Evolutionary conservation across 2,888 invertebrate species (phyloP).

Genomic region (Aproaerema taeniolella): DNA sequence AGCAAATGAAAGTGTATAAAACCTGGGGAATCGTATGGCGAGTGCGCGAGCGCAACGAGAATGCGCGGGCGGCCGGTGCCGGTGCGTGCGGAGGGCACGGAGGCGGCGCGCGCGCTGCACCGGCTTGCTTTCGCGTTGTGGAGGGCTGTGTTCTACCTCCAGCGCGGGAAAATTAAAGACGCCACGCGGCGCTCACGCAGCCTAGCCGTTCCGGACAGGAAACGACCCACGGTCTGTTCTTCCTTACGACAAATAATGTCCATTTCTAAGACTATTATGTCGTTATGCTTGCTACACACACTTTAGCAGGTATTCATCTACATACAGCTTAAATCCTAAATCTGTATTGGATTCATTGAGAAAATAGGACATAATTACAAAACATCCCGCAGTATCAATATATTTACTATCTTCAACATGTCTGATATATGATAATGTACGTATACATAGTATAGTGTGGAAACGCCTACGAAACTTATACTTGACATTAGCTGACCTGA

Average conservation of each 20-base stretch:
- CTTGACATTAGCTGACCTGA: too few relatives aligned
- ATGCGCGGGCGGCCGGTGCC: constrained; percentile 48
- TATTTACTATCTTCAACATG: too few relatives aligned
- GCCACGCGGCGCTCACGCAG: constrained; percentile 39
- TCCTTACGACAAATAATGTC: not conserved
- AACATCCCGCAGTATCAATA: too few relatives aligned
- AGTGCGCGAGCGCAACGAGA: constrained; percentile 18
- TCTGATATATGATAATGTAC: too few relatives aligned
- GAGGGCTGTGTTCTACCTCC: constrained; percentile 84
- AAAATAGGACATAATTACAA: too few relatives aligned
- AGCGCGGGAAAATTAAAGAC: constrained; percentile 53
- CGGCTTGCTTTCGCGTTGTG: constrained; percentile 85
- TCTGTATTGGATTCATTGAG: too few relatives aligned
- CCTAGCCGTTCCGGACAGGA: constrained; percentile 24
- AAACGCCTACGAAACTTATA: too few relatives aligned
- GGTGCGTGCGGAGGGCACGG: constrained; percentile 49
- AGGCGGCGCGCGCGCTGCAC: constrained; percentile 80
- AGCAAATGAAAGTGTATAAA: not conserved
- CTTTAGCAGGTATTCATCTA: not conserved
- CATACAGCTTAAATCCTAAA: too few relatives aligned
- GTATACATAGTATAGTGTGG: too few relatives aligned
- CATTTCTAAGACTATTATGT: not conserved
- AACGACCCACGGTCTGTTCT: constrained; percentile 33
- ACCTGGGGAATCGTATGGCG: constrained; percentile 12
- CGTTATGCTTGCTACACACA: not conserved